phyloP scores from a whole-genome alignment of 2,113 vertebrate genomes.

The Thalassoma bifasciatum region DNA sequence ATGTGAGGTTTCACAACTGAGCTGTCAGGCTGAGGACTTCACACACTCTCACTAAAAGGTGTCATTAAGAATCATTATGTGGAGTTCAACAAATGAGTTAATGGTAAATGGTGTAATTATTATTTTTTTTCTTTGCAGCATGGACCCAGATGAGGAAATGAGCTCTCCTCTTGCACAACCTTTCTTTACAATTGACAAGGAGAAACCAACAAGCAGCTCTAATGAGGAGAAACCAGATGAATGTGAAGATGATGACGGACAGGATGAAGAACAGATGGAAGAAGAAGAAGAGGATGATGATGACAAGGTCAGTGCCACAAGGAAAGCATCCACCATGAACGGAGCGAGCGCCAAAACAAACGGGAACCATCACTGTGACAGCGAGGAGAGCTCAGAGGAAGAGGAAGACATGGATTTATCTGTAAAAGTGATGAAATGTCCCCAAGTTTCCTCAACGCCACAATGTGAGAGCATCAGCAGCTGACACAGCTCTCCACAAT shows the following conservation, averaged over 20 bases:
- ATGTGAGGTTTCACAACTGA: background rate
- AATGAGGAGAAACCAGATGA: conserved; percentile 24
- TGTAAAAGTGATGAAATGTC: conserved; percentile 21
- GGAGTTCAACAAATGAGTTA: too few relatives aligned
- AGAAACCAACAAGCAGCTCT: background rate
- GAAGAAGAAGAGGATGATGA: conserved; percentile 20
- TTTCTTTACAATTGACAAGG: conserved; percentile 66
- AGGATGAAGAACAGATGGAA: conserved; percentile 44
- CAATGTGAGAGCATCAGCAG: conserved; percentile 43
- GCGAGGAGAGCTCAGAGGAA: conserved; percentile 72
- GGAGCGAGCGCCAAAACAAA: conserved; percentile 28
- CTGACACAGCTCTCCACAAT: conserved; percentile 41
- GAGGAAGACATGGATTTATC: conserved; percentile 46
- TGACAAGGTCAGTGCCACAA: conserved; percentile 65
- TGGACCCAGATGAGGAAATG: conserved; percentile 79
- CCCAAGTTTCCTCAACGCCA: conserved; percentile 11
- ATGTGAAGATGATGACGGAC: conserved; percentile 29
- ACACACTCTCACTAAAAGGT: too few relatives aligned
- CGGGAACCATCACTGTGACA: conserved; percentile 34
- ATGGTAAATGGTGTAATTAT: background rate
- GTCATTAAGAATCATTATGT: too few relatives aligned
- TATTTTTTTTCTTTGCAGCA: conserved; percentile 46
- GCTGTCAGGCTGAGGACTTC: too few relatives aligned
- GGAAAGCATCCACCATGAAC: conserved; percentile 41
- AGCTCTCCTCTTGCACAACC: conserved; percentile 53